These are phyloP conservation scores for Tympanoctomys barrerae DNA, from an alignment of 2,797 vertebrate genomes.

Conservation along the genomic window DNA sequence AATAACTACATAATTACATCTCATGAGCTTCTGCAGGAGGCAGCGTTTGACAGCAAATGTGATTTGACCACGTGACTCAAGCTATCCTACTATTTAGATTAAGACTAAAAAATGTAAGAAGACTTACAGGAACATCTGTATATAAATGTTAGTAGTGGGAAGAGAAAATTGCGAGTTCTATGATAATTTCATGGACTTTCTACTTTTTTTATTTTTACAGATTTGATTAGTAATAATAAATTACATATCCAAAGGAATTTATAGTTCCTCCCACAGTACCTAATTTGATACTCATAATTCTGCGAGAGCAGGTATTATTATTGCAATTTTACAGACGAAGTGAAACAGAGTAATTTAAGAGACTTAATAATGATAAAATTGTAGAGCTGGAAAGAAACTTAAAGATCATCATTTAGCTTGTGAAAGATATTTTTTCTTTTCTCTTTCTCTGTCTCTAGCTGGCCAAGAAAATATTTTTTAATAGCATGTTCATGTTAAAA, in stretches of 20 bases:
- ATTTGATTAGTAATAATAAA: slow-evolving; percentile 79
- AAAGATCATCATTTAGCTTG: slow-evolving; percentile 52
- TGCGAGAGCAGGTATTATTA: slow-evolving; percentile 74
- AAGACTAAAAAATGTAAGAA: slow-evolving; percentile 33
- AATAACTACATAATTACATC: slow-evolving; percentile 22
- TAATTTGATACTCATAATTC: slow-evolving; percentile 78
- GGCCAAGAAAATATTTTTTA: neutral
- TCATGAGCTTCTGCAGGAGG: neutral
- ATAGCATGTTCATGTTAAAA: slow-evolving; percentile 14
- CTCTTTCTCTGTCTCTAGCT: neutral
- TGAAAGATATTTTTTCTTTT: neutral
- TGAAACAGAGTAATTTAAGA: slow-evolving; percentile 67
- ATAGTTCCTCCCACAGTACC: slow-evolving; percentile 42
- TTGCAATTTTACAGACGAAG: slow-evolving; percentile 71
- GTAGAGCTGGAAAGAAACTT: slow-evolving; percentile 52
- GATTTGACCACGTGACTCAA: neutral
- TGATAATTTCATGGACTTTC: slow-evolving; percentile 50
- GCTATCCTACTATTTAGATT: neutral
- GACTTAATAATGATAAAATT: slow-evolving; percentile 65
- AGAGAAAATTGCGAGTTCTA: slow-evolving; percentile 59
- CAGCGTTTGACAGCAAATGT: slow-evolving; percentile 12
- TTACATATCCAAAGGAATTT: slow-evolving; percentile 68
- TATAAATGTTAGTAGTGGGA: neutral
- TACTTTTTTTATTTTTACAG: slow-evolving; percentile 55
- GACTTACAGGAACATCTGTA: neutral